phyloP scores from a whole-genome alignment of 1,140 invertebrate species.

The Aphelinus certus region DNA sequence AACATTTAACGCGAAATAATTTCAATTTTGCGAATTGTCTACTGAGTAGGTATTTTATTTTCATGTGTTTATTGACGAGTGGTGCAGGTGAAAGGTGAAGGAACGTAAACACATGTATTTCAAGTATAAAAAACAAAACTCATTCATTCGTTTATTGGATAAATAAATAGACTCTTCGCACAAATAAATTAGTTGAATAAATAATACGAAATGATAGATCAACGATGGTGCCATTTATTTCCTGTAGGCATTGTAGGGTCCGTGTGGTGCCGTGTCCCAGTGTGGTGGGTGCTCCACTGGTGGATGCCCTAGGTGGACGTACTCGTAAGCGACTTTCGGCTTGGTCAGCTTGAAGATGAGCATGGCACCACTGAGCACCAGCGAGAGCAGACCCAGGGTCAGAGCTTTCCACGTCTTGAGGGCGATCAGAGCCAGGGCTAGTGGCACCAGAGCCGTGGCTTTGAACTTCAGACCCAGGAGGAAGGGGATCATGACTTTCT shows the following conservation, averaged over 20 bases:
- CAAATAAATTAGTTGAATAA: conserved; percentile 33
- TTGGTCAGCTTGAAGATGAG: conserved; percentile 86
- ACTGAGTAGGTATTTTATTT: too few relatives aligned
- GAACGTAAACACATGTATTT: too few relatives aligned
- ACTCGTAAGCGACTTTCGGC: conserved; percentile 83
- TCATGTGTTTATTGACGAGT: too few relatives aligned
- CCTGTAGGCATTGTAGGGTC: conserved; percentile 68
- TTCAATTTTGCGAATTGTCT: too few relatives aligned
- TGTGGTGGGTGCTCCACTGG: conserved; percentile 75
- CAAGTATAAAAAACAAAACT: too few relatives aligned
- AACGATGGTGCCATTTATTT: conserved; percentile 45
- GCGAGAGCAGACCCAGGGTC: conserved; percentile 82
- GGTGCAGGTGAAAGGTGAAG: too few relatives aligned
- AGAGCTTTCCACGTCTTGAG: conserved; percentile 88
- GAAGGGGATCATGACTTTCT: conserved; percentile 85
- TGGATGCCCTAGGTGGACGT: conserved; percentile 84
- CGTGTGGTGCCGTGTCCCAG: conserved; percentile 73
- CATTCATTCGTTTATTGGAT: conserved; percentile 18
- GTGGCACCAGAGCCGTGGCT: conserved; percentile 80
- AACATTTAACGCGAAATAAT: too few relatives aligned
- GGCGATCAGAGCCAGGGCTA: conserved; percentile 82
- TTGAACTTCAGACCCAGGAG: conserved; percentile 85
- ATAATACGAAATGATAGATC: not conserved
- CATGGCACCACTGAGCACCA: conserved; percentile 82
- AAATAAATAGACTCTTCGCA: conserved; percentile 2